phyloP scores from a whole-genome alignment of 1,140 invertebrate genomes.

The Caerostris extrusa region DNA sequence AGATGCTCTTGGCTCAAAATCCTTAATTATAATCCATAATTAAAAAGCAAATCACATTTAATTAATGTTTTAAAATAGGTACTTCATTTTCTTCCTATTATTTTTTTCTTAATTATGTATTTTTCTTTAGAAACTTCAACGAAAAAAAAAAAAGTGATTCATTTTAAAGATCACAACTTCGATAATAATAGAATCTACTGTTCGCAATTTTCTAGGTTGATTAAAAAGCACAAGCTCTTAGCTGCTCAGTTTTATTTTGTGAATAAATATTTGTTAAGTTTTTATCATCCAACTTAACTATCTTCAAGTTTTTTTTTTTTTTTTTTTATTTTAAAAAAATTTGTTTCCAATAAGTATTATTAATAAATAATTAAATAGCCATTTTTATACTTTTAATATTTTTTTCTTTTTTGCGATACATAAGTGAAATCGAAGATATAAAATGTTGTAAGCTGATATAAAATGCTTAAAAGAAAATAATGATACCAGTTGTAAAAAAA shows the following conservation, averaged over 20 bases:
- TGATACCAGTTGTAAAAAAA: too few species aligned
- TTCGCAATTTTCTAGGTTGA: neutral
- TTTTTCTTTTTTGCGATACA: too few species aligned
- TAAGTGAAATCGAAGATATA: too few species aligned
- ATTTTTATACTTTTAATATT: too few species aligned
- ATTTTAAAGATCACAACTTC: neutral
- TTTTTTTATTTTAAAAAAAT: too few species aligned
- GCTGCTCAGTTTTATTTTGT: neutral
- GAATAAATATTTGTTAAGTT: neutral
- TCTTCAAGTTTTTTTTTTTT: too few species aligned
- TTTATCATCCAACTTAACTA: neutral
- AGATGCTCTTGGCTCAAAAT: constrained; percentile 9
- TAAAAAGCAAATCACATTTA: constrained; percentile 32
- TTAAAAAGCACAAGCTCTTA: neutral
- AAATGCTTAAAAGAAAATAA: too few species aligned
- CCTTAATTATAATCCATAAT: constrained; percentile 47
- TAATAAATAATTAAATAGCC: too few species aligned
- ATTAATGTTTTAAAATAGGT: constrained; percentile 46
- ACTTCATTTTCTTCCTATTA: neutral
- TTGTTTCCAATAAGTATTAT: too few species aligned
- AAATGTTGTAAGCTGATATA: too few species aligned
- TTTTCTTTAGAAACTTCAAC: neutral
- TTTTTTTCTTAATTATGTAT: neutral
- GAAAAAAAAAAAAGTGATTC: neutral
- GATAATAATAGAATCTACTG: neutral